phyloP scores from a whole-genome alignment of 2,888 invertebrate genomes.

The Meteorus colon region DNA sequence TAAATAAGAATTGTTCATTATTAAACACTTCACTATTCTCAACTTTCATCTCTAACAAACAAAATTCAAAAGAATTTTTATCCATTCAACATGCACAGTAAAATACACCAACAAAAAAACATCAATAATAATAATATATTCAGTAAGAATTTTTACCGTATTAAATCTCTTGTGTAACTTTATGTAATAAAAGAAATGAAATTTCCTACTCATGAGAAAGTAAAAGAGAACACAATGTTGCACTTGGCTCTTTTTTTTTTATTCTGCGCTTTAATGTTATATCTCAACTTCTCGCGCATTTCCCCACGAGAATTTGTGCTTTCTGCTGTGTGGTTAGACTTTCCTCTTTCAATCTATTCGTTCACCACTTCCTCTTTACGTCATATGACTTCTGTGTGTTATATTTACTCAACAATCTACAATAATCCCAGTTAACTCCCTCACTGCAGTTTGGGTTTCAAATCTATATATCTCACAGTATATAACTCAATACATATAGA shows the following conservation, averaged over 20 bases:
- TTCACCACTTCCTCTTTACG: background rate
- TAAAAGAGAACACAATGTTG: background rate
- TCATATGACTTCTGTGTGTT: constrained; percentile 26
- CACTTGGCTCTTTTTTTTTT: background rate
- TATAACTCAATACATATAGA: background rate
- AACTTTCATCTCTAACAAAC: too few relatives aligned
- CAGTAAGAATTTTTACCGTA: too few relatives aligned
- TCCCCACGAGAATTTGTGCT: constrained; percentile 26
- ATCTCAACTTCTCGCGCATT: constrained; percentile 4
- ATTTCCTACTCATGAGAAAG: background rate
- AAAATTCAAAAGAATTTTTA: too few relatives aligned
- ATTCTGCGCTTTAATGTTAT: background rate
- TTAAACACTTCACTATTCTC: too few relatives aligned
- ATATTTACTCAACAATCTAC: constrained; percentile 37
- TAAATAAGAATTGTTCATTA: too few relatives aligned
- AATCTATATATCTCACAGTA: background rate
- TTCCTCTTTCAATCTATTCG: constrained; percentile 17
- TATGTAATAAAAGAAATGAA: background rate
- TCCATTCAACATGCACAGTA: too few relatives aligned
- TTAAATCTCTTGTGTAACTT: background rate
- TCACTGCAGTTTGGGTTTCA: background rate
- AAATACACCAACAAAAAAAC: too few relatives aligned
- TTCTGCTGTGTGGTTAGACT: constrained; percentile 16
- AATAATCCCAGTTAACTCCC: constrained; percentile 33
- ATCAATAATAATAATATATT: too few relatives aligned